Conservation (phyloP, 2,113 vertebrate species). For the Ia io region DNA sequence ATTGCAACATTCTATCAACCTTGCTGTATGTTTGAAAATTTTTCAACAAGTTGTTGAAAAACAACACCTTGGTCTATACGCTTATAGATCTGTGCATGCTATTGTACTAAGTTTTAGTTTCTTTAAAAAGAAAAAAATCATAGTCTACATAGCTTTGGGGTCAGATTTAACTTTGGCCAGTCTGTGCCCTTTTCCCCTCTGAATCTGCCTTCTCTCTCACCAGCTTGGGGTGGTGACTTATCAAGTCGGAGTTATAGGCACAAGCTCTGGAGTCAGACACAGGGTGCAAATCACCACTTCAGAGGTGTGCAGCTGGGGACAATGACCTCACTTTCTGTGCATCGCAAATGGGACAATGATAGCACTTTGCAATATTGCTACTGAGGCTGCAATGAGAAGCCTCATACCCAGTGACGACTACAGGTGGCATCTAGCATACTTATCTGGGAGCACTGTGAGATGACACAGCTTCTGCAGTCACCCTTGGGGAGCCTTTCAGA, state of each 20-base stretch:
- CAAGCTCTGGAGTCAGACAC: background rate
- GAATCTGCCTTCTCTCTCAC: background rate
- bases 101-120: background rate
- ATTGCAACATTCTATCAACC: background rate
- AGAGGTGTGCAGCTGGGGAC: background rate
- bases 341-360: background rate
- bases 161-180: background rate
- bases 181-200: background rate
- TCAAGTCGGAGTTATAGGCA: fast-evolving
- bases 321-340: background rate
- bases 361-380: background rate
- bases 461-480: background rate
- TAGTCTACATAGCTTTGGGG: background rate
- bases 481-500: background rate
- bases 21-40: background rate
- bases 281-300: background rate
- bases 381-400: background rate
- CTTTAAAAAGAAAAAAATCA: background rate
- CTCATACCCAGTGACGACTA: fast-evolving
- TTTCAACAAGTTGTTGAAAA: background rate
- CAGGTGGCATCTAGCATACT: background rate
- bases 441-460: background rate
- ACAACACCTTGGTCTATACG: background rate
- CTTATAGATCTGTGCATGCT: background rate
- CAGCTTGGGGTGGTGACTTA: background rate